Evolutionary conservation across 2,113 vertebrate species (phyloP).

Genomic region (Choloepus hoffmanni): DNA sequence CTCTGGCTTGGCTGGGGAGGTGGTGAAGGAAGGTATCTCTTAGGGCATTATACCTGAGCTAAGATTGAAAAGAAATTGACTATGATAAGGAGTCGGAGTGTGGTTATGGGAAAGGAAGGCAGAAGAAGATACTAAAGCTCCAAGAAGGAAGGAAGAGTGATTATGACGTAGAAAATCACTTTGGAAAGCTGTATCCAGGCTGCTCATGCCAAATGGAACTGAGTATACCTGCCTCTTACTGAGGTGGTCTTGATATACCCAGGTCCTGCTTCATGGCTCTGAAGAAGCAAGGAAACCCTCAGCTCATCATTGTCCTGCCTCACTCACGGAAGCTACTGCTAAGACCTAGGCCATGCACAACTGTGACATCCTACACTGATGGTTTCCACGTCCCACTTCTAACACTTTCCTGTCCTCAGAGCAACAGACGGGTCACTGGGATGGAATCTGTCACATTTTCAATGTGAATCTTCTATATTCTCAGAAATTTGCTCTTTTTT

Average conservation of each 20-base stretch:
- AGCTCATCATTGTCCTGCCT: accelerated
- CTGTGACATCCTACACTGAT: accelerated
- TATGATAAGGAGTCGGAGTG: accelerated
- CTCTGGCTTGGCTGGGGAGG: not conserved
- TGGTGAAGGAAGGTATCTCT: not conserved
- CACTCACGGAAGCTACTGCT: not conserved
- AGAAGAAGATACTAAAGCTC: not conserved
- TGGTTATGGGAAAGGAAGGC: not conserved
- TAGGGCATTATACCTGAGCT: not conserved
- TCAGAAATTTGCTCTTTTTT: not conserved
- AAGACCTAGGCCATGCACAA: not conserved
- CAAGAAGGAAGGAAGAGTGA: not conserved
- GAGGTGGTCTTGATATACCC: too few species aligned
- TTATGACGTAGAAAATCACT: not conserved
- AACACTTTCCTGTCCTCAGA: not conserved
- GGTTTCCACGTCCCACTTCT: not conserved
- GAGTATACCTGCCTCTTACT: not conserved
- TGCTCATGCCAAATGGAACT: not conserved
- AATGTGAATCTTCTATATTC: not conserved
- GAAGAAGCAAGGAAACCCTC: not conserved
- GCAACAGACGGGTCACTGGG: accelerated
- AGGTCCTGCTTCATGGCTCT: not conserved
- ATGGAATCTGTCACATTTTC: not conserved
- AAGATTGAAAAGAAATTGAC: not conserved
- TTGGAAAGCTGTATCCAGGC: not conserved